A percentile compares a stretch with the other conserved stretches of the same genome.
Evolutionary conservation across 1,140 invertebrate genomes (phyloP).

Genomic region (Lordiphosa stackelbergi): DNA sequence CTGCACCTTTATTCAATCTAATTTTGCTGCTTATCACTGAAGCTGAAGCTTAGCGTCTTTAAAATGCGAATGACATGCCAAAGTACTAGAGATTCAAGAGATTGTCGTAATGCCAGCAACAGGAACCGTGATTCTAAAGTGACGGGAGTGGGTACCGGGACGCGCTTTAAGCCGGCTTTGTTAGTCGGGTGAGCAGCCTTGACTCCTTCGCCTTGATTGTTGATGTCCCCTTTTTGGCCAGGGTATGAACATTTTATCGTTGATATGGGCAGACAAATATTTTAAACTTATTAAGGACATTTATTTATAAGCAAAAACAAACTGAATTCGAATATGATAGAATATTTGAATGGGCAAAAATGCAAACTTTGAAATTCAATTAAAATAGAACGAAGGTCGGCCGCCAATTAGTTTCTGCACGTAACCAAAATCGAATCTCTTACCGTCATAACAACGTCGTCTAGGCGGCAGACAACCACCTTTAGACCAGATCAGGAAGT

Average conservation of each 20-base stretch:
- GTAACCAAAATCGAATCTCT: too few species aligned
- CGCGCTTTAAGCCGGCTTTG: conserved; percentile 52
- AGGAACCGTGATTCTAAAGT: conserved; percentile 6
- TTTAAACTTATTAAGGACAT: too few species aligned
- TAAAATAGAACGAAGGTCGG: too few species aligned
- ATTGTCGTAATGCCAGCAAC: conserved; percentile 44
- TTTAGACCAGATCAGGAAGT: too few species aligned
- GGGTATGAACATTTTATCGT: not conserved
- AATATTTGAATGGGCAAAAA: too few species aligned
- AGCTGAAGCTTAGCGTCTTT: conserved; percentile 64
- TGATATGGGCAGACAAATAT: not conserved
- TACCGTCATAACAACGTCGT: too few species aligned
- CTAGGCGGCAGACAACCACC: too few species aligned
- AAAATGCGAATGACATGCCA: conserved; percentile 75
- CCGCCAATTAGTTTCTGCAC: too few species aligned
- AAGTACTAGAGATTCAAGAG: conserved; percentile 69
- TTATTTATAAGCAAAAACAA: too few species aligned
- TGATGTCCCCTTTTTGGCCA: conserved; percentile 31
- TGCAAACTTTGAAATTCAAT: too few species aligned
- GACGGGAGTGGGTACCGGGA: conserved; percentile 1
- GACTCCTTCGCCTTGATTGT: conserved; percentile 37
- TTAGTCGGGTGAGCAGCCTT: conserved; percentile 54
- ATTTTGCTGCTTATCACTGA: conserved; percentile 70
- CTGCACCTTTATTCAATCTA: conserved; percentile 72
- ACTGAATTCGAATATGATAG: too few species aligned